Conservation (phyloP, 2,888 invertebrate species). For the Lasioglossum oenotherae region DNA sequence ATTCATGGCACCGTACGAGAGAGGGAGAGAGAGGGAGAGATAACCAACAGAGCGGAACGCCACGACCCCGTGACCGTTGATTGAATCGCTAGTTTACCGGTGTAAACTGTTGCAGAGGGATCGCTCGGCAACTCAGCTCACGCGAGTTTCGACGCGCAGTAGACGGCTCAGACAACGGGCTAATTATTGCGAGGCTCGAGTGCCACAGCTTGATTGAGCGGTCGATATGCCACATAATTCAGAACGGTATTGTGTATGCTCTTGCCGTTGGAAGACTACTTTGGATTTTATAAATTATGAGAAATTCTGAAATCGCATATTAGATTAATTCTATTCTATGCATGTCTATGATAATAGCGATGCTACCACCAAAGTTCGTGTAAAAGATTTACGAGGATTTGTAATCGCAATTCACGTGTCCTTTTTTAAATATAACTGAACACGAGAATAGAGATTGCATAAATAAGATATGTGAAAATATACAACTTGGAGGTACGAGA, state of each 20-base stretch:
- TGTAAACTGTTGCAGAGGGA: background rate
- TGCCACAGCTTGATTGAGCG: background rate
- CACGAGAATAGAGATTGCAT: background rate
- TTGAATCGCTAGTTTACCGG: slow-evolving; percentile 4
- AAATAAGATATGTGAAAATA: background rate
- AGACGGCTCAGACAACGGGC: background rate
- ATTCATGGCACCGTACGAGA: background rate
- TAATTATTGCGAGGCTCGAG: slow-evolving; percentile 5
- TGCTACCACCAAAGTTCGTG: background rate
- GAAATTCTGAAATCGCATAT: background rate
- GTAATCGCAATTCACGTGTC: background rate
- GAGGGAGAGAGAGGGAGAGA: too few relatives aligned
- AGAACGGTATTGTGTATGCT: background rate
- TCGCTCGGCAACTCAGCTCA: background rate
- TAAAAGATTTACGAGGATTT: background rate
- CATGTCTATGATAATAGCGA: background rate
- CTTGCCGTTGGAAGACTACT: background rate
- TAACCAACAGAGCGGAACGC: background rate
- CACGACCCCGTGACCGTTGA: background rate
- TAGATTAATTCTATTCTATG: background rate
- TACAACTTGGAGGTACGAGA: too few relatives aligned
- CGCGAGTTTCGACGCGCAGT: background rate
- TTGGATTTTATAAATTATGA: background rate
- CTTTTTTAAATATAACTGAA: background rate
- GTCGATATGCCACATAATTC: background rate